phyloP scores from a whole-genome alignment of 2,888 invertebrate species.

The Steinernema scapterisci region DNA sequence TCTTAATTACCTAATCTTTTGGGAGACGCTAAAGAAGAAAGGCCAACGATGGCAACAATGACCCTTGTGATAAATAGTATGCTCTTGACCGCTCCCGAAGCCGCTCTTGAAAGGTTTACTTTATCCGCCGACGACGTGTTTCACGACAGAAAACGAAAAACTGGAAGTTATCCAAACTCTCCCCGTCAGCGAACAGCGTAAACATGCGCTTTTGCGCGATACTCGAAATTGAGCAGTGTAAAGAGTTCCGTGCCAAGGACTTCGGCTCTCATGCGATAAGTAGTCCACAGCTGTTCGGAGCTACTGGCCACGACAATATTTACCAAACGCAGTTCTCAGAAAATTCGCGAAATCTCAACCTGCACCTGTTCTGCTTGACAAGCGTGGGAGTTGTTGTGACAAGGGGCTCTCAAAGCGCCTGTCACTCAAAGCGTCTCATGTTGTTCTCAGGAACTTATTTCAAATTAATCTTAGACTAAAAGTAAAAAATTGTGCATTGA shows the following conservation, averaged over 20 bases:
- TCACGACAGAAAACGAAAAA: not conserved
- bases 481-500: not conserved
- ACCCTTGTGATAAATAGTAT: slow-evolving; percentile 14
- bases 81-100: slow-evolving; percentile 11
- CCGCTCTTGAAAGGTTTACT: slow-evolving; percentile 2
- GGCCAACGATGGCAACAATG: slow-evolving; percentile 20
- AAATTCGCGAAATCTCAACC: not conserved
- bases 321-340: slow-evolving; percentile 13
- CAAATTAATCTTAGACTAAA: not conserved
- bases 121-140: not conserved
- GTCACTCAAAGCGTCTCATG: no score
- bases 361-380: no score
- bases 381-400: no score
- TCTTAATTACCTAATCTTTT: no score
- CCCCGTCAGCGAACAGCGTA: not conserved
- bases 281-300: not conserved
- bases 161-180: no score
- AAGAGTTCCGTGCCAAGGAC: not conserved
- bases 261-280: not conserved
- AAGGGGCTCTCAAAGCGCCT: no score
- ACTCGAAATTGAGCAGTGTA: not conserved
- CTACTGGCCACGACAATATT: not conserved
- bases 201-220: not conserved
- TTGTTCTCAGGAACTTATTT: no score
- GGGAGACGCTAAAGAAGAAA: not conserved